phyloP scores from a whole-genome alignment of 1,140 invertebrate genomes.

The Drosophila sturtevanti region DNA sequence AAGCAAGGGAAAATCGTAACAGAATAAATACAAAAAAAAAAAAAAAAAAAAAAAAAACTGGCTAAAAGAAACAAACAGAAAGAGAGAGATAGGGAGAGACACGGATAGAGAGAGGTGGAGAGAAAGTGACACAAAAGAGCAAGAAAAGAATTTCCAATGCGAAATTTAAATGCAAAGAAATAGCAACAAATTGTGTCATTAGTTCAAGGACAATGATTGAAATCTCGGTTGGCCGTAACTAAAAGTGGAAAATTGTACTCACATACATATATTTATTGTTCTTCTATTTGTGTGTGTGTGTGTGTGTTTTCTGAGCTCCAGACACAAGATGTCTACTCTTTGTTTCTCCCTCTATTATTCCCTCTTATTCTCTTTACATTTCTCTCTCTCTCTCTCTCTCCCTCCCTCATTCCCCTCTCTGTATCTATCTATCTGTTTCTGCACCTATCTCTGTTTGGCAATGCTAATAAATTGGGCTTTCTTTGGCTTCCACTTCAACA shows the following conservation, averaged over 20 bases:
- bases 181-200: slow-evolving; percentile 64
- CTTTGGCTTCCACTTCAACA: slow-evolving; percentile 4
- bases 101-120: too few species aligned
- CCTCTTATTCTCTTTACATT: too few species aligned
- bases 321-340: not conserved
- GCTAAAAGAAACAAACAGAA: not conserved
- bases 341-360: too few species aligned
- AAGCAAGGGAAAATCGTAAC: slow-evolving; percentile 1
- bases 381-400: too few species aligned
- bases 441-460: slow-evolving; percentile 16
- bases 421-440: not conserved
- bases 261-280: too few species aligned
- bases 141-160: slow-evolving; percentile 24
- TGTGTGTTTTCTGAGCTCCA: not conserved
- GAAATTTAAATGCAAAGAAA: slow-evolving; percentile 44
- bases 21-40: slow-evolving; percentile 32
- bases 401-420: not conserved
- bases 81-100: not conserved
- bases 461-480: slow-evolving; percentile 59
- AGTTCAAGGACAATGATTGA: slow-evolving; percentile 68
- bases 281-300: too few species aligned
- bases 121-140: not conserved
- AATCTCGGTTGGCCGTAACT: slow-evolving; percentile 53
- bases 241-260: slow-evolving; percentile 42
- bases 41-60: too few species aligned